Conservation (phyloP, 2,888 invertebrate genomes). For the Callosobruchus maculatus region DNA sequence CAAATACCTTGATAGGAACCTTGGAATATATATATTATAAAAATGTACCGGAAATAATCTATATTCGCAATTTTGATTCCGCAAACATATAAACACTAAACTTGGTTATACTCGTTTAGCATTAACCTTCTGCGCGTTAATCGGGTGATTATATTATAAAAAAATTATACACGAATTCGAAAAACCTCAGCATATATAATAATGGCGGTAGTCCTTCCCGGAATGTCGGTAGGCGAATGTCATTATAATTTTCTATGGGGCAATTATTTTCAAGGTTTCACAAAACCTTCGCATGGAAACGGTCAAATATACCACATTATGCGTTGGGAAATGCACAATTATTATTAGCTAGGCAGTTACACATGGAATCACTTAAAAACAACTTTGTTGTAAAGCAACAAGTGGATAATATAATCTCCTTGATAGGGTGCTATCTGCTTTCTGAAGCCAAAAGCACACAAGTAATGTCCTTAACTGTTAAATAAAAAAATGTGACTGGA, state of each 20-base stretch:
- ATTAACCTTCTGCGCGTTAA: background rate
- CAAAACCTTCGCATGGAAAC: background rate
- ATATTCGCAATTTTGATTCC: too few species aligned
- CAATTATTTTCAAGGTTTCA: background rate
- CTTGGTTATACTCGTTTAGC: background rate
- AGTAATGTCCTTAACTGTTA: too few species aligned
- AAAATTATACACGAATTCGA: background rate
- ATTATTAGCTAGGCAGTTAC: background rate
- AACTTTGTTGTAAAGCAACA: background rate
- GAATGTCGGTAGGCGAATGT: background rate
- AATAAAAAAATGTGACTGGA: too few species aligned
- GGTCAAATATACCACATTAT: background rate
- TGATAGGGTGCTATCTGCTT: background rate
- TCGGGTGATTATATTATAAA: background rate
- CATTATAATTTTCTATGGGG: background rate
- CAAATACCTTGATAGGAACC: too few species aligned
- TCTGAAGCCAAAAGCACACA: background rate
- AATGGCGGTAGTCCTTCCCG: background rate
- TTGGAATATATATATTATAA: too few species aligned
- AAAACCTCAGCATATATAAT: background rate
- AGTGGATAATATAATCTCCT: background rate
- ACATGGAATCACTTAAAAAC: background rate
- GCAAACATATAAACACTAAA: too few species aligned
- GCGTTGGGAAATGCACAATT: background rate
- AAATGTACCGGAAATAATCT: too few species aligned